Percentiles rank a stretch among this genome's conserved stretches.
phyloP scores from a whole-genome alignment of 2,797 vertebrate species.

The Crocodylus rhombifer region DNA sequence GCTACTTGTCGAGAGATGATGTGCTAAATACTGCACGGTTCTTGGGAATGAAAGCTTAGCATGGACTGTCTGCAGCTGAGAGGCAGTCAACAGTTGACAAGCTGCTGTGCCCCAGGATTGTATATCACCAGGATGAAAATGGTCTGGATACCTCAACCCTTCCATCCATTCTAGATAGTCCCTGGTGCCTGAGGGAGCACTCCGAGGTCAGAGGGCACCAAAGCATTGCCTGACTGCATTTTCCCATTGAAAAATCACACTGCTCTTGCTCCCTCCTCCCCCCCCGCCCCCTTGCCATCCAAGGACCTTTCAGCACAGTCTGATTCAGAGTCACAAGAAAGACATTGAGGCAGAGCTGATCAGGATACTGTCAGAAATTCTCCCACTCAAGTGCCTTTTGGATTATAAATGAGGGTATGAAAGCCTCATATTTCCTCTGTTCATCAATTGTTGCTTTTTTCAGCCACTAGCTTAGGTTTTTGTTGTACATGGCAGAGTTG shows the following conservation, averaged over 20 bases:
- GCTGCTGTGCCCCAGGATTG: accelerated
- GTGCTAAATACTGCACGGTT: conserved; percentile 88
- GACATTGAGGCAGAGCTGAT: background rate
- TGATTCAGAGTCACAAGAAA: background rate
- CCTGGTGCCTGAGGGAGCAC: background rate
- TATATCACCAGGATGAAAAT: accelerated
- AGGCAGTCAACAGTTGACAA: background rate
- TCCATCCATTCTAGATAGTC: background rate
- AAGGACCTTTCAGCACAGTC: background rate
- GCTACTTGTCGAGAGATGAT: conserved; percentile 93
- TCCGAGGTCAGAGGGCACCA: conserved; percentile 29
- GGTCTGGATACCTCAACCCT: conserved; percentile 42
- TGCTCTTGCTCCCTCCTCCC: background rate
- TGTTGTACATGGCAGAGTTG: background rate
- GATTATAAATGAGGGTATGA: background rate
- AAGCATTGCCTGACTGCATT: accelerated
- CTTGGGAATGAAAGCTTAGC: conserved; percentile 88
- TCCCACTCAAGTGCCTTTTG: conserved; percentile 59
- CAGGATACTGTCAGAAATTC: accelerated
- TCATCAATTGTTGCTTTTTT: background rate
- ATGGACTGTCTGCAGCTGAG: accelerated
- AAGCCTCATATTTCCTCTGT: background rate
- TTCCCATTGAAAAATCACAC: background rate
- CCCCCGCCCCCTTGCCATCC: background rate
- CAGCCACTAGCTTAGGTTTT: background rate